Evolutionary conservation across 53 echinoderm and acorn worm genomes (phyloP).

Genomic region (Mesocentrotus franciscanus): DNA sequence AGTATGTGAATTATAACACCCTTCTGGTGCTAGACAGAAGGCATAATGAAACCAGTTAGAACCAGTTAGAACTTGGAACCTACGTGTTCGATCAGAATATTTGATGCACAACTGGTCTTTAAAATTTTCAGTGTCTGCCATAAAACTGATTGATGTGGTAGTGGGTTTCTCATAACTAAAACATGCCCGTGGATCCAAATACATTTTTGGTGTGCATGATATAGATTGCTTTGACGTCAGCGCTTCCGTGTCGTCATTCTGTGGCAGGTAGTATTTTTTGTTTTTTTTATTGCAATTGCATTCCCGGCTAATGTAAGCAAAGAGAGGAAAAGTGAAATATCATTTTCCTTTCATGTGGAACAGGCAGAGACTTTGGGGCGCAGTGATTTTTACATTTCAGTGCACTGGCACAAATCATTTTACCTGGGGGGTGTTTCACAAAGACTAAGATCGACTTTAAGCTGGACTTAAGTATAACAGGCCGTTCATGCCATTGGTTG

Average conservation of each 20-base stretch:
- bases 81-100: background rate
- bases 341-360: background rate
- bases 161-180: constrained; percentile 34
- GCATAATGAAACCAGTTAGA: too few species aligned
- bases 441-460: too few species aligned
- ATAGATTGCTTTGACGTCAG: constrained; percentile 44
- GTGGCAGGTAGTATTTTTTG: background rate
- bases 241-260: background rate
- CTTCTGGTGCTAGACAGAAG: background rate
- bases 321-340: background rate
- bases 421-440: too few species aligned
- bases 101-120: background rate
- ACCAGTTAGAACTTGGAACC: background rate
- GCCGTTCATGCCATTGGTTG: too few species aligned
- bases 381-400: too few species aligned
- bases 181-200: background rate
- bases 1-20: background rate
- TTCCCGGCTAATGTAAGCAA: background rate
- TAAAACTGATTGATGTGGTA: constrained; percentile 33
- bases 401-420: too few species aligned
- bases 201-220: background rate
- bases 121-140: constrained; percentile 17
- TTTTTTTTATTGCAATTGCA: background rate
- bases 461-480: too few species aligned
- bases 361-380: too few species aligned